Conservation (phyloP, 2,113 vertebrate species). For the Varanus salvator region DNA sequence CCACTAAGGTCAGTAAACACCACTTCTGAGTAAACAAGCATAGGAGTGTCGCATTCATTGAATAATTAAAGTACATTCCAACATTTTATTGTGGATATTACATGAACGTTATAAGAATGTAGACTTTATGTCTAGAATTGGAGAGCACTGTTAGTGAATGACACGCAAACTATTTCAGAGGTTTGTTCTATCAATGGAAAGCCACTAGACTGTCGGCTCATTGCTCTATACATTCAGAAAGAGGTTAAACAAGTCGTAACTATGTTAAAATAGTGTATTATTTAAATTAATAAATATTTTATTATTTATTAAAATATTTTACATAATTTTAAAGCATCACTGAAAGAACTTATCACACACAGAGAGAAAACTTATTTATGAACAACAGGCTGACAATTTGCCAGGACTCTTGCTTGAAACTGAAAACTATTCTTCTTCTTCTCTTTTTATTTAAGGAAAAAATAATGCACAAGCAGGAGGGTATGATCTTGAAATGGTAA, state of each 20-base stretch:
- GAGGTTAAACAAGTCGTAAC: not conserved
- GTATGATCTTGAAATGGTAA: constrained; percentile 42
- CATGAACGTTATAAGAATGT: constrained; percentile 19
- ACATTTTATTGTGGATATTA: not conserved
- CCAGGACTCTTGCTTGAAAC: constrained; percentile 37
- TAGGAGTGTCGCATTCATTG: not conserved
- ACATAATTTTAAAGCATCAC: not conserved
- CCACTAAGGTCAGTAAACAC: too few relatives aligned
- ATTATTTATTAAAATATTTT: not conserved
- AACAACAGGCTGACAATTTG: constrained; percentile 12
- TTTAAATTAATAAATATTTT: too few relatives aligned
- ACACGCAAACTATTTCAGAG: not conserved
- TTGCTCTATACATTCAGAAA: fast-evolving
- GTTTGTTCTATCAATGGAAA: constrained; percentile 6
- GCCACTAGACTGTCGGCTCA: not conserved
- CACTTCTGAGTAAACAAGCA: too few relatives aligned
- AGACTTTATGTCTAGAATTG: not conserved
- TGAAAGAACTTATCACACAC: constrained; percentile 22
- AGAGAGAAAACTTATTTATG: not conserved
- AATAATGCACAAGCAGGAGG: constrained; percentile 21
- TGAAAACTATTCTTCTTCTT: constrained; percentile 54
- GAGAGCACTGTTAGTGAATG: constrained; percentile 1
- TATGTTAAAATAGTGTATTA: too few relatives aligned
- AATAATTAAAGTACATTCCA: not conserved
- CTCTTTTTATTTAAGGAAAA: not conserved